Evolutionary conservation across 2,797 vertebrate species (phyloP).

Genomic region (Pantherophis alleghaniensis): DNA sequence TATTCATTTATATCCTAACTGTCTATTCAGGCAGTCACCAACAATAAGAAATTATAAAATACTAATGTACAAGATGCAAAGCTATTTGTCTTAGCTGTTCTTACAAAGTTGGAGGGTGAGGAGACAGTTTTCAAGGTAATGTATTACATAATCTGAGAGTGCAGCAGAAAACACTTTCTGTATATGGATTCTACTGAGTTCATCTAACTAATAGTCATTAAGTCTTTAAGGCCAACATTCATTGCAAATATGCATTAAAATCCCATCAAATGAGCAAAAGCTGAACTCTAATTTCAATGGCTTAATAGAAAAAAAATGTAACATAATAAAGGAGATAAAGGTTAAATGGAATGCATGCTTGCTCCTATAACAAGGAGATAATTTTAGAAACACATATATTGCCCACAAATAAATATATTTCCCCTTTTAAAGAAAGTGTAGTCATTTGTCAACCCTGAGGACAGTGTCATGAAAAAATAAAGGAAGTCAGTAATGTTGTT

Average conservation of each 20-base stretch:
- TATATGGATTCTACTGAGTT: not conserved
- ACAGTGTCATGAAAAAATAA: conserved; percentile 70
- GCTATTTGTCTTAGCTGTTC: not conserved
- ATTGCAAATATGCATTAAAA: not conserved
- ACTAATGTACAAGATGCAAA: not conserved
- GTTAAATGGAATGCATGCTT: conserved; percentile 42
- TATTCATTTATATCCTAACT: not conserved
- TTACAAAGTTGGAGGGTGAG: not conserved
- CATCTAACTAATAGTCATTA: not conserved
- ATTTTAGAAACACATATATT: conserved; percentile 63
- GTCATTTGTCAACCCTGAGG: conserved; percentile 68
- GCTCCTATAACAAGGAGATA: conserved; percentile 52
- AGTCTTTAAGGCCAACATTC: not conserved
- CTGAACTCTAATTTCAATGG: not conserved
- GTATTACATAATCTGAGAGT: not conserved
- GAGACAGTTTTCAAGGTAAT: not conserved
- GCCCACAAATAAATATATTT: conserved; percentile 64
- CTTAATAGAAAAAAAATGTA: conserved; percentile 26
- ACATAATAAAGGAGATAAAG: conserved; percentile 6
- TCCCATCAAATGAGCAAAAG: not conserved
- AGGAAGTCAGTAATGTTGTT: conserved; percentile 61
- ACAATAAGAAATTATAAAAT: not conserved
- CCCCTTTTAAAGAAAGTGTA: conserved; percentile 45
- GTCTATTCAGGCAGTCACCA: not conserved
- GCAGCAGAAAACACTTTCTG: not conserved